Evolutionary conservation across 2,888 invertebrate genomes (phyloP), one percentile per base, ranked within the genome.

Genomic region (Neoitamus cyanurus): DNA sequence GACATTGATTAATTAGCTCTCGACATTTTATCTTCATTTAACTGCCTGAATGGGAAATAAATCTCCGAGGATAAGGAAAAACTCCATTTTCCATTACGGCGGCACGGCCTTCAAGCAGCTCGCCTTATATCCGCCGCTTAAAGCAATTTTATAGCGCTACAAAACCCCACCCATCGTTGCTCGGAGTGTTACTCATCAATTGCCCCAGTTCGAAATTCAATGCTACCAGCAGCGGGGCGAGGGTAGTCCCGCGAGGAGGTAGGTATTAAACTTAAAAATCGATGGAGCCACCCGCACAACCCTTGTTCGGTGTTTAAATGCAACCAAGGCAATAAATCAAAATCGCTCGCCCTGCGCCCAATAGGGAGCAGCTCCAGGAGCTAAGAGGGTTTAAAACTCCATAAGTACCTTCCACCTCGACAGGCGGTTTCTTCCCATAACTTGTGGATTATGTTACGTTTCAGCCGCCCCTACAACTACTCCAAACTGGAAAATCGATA

Each of bases 121-220:
- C 25, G 58, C 25, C 58, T 58, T 58, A 25, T 25, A 25, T 25
- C 58, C 58, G 20, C 58, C 58, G 25, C 9, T 58, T 58, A 58
- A 58, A 58, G 58, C 58, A 4, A 58, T 58, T 58, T 58, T 58
- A 58, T 58, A 7, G 58, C 58, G 20, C 58, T 58, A 58, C 58
- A 58, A 58, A 25, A 25, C 58, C 20, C 20, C 58, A 42, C 42
- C 42, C 42, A 42, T n/a, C n/a, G 1, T 15, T 20, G 15, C 1
- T 58, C 11, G 1, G 15, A 42, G 42, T 58, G 58, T 58, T 58
- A 58, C 25, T 58, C 58, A 58, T 58, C 58, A 58, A 58, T 58
- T 58, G 58, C 58, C 58, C 58, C 15, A 58, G 58, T 58, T 58
- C 58, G 58, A 58, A 58, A 58, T 58, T 58, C 58, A 58, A 58